Evolutionary conservation across 53 echinoderm and acorn worm genomes (phyloP).

Genomic region (Paracentrotus lividus): DNA sequence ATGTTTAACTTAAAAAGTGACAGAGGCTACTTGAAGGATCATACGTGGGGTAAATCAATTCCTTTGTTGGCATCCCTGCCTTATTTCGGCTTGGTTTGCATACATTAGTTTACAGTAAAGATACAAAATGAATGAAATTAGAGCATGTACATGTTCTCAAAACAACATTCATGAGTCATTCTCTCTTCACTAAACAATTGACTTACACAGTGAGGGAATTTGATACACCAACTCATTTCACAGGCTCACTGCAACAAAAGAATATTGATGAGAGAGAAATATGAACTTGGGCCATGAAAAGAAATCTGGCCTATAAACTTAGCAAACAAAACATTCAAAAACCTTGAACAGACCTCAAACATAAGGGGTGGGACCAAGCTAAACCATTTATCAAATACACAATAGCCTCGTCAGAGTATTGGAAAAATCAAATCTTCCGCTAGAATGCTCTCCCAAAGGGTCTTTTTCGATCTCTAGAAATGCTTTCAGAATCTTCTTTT

Average conservation of each 20-base stretch:
- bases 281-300: slow-evolving; percentile 27
- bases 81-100: neutral
- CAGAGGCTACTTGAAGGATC: neutral
- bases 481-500: slow-evolving; percentile 38
- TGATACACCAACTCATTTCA: slow-evolving; percentile 34
- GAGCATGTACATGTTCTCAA: neutral
- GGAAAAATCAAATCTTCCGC: slow-evolving; percentile 23
- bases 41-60: neutral
- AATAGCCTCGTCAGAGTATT: slow-evolving; percentile 12
- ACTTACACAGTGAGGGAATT: neutral
- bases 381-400: slow-evolving; percentile 37
- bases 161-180: neutral
- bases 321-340: slow-evolving; percentile 38
- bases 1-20: neutral
- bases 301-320: slow-evolving; percentile 40
- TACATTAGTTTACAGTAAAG: neutral
- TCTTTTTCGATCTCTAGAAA: slow-evolving; percentile 11
- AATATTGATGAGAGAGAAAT: neutral
- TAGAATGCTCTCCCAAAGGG: slow-evolving; percentile 7
- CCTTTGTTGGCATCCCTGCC: no score
- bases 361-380: slow-evolving; percentile 32
- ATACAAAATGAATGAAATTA: neutral
- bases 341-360: slow-evolving; percentile 30
- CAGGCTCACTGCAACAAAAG: slow-evolving; percentile 39
- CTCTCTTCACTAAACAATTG: slow-evolving; percentile 1